Conservation (phyloP, 2,113 vertebrate species). For the Siniperca knerii region DNA sequence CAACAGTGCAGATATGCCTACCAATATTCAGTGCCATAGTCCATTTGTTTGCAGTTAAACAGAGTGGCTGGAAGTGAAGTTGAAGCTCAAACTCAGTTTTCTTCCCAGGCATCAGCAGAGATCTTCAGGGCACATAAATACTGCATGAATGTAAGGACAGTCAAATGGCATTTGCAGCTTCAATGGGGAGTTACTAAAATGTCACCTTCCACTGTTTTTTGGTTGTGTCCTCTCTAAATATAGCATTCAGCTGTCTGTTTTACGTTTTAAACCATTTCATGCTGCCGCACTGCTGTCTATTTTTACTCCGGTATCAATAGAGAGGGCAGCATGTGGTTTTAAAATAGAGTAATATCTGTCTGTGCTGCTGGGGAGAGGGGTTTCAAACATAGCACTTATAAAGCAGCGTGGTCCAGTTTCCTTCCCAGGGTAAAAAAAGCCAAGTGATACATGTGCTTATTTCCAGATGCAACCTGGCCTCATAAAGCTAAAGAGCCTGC, state of each 20-base stretch:
- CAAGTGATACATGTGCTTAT: constrained; percentile 15
- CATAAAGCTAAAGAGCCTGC: constrained; percentile 4
- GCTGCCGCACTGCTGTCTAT: constrained; percentile 65
- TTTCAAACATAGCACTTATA: constrained; percentile 49
- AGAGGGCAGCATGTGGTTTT: constrained; percentile 52
- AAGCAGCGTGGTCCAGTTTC: constrained; percentile 55
- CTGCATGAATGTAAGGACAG: constrained; percentile 45
- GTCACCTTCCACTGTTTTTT: constrained; percentile 66
- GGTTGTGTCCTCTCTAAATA: constrained; percentile 74
- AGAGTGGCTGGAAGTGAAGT: not conserved
- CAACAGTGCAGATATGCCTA: not conserved
- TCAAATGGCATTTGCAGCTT: constrained; percentile 62
- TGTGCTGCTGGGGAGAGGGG: constrained; percentile 37
- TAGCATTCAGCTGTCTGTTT: constrained; percentile 68
- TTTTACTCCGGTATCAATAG: constrained; percentile 76
- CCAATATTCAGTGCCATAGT: not conserved
- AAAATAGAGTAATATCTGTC: constrained; percentile 71
- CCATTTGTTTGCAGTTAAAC: not conserved
- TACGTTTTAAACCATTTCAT: constrained; percentile 72
- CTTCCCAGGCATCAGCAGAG: constrained; percentile 36
- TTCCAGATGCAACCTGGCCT: constrained; percentile 9
- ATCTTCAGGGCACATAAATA: constrained; percentile 53
- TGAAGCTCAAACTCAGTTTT: constrained; percentile 16
- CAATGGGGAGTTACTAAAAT: constrained; percentile 67
- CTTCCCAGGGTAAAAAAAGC: constrained; percentile 33